Percentiles rank a stretch among this genome's conserved stretches.
phyloP scores from a whole-genome alignment of 64 coral and sea anemone species.

The Dendronephthya gigantea region DNA sequence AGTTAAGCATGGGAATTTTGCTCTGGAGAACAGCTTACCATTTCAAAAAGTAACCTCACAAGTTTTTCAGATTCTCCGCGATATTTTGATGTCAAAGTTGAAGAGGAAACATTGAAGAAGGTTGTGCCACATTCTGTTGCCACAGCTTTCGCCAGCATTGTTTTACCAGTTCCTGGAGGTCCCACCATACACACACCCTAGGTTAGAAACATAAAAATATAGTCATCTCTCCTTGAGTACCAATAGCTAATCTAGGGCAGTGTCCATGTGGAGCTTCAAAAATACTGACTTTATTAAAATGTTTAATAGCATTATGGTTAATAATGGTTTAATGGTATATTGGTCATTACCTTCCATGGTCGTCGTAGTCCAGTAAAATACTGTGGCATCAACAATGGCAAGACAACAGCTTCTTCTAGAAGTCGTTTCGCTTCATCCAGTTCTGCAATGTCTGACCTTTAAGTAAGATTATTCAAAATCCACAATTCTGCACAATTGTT shows the following conservation, averaged over 20 bases:
- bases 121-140: conserved; percentile 94
- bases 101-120: conserved; percentile 92
- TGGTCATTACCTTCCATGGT: conserved; percentile 99
- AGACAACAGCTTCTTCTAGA: conserved; percentile 84
- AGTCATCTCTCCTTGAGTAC: background rate
- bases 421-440: conserved; percentile 81
- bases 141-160: conserved; percentile 95
- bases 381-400: conserved; percentile 86
- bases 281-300: too few relatives aligned
- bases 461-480: background rate
- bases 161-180: conserved; percentile 89
- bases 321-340: too few relatives aligned
- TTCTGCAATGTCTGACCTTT: conserved; percentile 84
- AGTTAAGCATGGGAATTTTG: too few relatives aligned
- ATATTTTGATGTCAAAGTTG: conserved; percentile 93
- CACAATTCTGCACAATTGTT: too few relatives aligned
- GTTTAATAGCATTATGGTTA: too few relatives aligned
- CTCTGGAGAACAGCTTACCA: conserved; percentile 39
- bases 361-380: conserved; percentile 86
- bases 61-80: conserved; percentile 95
- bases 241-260: too few relatives aligned
- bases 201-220: background rate
- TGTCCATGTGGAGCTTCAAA: too few relatives aligned
- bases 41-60: conserved; percentile 92
- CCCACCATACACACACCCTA: conserved; percentile 97